Conservation (phyloP, 2,888 invertebrate species). For the Siphonodentalium dalli region DNA sequence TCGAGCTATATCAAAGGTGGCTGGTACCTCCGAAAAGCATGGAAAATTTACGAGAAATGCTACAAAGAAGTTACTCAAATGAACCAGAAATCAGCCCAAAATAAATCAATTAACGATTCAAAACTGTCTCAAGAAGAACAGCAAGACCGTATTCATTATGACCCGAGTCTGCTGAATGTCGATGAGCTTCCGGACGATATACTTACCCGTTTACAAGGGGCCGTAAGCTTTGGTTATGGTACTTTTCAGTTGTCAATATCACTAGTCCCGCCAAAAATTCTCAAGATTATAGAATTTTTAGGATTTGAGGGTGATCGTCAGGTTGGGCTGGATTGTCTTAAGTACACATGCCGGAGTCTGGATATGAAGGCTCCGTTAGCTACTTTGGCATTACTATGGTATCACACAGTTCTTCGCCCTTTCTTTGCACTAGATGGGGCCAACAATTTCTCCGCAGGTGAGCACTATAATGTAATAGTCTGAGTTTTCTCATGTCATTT, state of each 20-base stretch:
- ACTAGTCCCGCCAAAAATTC: conserved; percentile 70
- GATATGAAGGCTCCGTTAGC: conserved; percentile 77
- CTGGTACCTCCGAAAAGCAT: conserved; percentile 75
- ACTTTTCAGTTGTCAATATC: conserved; percentile 75
- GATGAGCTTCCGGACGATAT: conserved; percentile 57
- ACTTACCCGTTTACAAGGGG: conserved; percentile 72
- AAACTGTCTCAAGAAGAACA: conserved; percentile 5
- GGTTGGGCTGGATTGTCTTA: conserved; percentile 70
- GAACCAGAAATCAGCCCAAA: conserved; percentile 62
- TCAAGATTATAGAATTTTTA: conserved; percentile 72
- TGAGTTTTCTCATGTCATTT: not conserved
- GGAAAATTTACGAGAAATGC: conserved; percentile 75
- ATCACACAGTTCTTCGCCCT: conserved; percentile 75
- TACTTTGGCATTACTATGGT: conserved; percentile 74
- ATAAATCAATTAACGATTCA: conserved; percentile 21
- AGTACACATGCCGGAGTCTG: conserved; percentile 71
- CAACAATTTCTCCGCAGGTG: conserved; percentile 69
- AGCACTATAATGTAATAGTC: not conserved
- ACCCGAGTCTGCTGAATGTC: too few species aligned
- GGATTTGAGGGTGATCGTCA: conserved; percentile 74
- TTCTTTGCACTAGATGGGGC: conserved; percentile 74
- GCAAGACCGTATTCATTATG: conserved; percentile 4
- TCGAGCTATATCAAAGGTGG: conserved; percentile 72
- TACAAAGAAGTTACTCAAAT: conserved; percentile 71
- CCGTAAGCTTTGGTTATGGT: conserved; percentile 77